phyloP scores from a whole-genome alignment of 2,113 vertebrate genomes.

The Trematomus loennbergii region DNA sequence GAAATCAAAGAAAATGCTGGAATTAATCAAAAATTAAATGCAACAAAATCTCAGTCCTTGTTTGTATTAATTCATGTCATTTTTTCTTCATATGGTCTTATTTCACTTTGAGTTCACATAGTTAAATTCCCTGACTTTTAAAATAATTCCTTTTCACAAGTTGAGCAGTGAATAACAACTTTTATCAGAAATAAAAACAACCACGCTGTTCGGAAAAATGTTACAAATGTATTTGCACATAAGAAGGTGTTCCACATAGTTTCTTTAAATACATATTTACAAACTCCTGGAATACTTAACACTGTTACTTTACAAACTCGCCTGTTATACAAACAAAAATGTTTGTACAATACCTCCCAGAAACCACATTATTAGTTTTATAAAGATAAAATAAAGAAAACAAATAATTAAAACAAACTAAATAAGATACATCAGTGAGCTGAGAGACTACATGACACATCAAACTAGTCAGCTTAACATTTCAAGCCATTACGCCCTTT shows the following conservation, averaged over 20 bases:
- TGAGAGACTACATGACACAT: background rate
- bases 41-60: background rate
- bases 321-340: constrained; percentile 39
- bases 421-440: background rate
- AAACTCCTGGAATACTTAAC: constrained; percentile 53
- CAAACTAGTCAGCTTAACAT: background rate
- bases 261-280: constrained; percentile 81
- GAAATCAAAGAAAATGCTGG: background rate
- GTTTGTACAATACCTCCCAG: constrained; percentile 25
- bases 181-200: background rate
- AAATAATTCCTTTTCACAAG: background rate
- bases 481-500: background rate
- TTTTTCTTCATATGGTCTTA: background rate
- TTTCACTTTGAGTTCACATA: background rate
- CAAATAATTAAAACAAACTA: constrained; percentile 37
- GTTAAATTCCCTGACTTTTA: background rate
- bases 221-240: constrained; percentile 75
- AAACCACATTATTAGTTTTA: background rate
- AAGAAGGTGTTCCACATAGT: constrained; percentile 50
- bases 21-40: background rate
- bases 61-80: background rate
- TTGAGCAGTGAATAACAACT: background rate
- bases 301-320: constrained; percentile 35
- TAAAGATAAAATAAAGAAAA: constrained; percentile 15
- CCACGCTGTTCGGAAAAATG: constrained; percentile 39